A percentile compares a stretch with the other conserved stretches of the same genome.
Conservation (phyloP, 2,113 vertebrate genomes). For the Brachyistius frenatus region DNA sequence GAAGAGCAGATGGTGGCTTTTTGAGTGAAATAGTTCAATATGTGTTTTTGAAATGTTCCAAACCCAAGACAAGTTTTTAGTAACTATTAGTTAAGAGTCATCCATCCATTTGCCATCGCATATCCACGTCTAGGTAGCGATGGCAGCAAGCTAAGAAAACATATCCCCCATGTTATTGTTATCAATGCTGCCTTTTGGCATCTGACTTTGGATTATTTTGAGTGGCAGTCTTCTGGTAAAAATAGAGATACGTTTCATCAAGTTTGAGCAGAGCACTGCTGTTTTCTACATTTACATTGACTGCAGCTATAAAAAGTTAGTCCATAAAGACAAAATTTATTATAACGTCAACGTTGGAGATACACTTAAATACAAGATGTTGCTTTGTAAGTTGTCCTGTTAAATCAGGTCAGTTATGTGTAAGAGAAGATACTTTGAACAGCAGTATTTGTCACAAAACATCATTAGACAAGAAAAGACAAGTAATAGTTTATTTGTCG, state of each 20-base stretch:
- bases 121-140: neutral
- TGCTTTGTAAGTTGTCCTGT: neutral
- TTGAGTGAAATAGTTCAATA: constrained; percentile 43
- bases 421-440: neutral
- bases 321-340: neutral
- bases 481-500: no score
- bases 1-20: constrained; percentile 66
- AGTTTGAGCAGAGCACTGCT: neutral
- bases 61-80: constrained; percentile 8
- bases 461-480: no score
- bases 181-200: constrained; percentile 8
- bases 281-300: neutral
- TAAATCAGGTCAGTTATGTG: constrained; percentile 1
- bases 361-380: constrained; percentile 5
- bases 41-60: constrained; percentile 42
- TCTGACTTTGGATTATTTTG: neutral
- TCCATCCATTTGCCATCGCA: neutral
- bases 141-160: constrained; percentile 5
- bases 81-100: constrained; percentile 13
- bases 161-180: neutral
- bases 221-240: neutral
- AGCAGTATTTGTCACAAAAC: no score
- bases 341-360: neutral
- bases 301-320: neutral
- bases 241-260: neutral